Conservation (phyloP, 1,140 invertebrate genomes). For the Melitaea cinxia region DNA sequence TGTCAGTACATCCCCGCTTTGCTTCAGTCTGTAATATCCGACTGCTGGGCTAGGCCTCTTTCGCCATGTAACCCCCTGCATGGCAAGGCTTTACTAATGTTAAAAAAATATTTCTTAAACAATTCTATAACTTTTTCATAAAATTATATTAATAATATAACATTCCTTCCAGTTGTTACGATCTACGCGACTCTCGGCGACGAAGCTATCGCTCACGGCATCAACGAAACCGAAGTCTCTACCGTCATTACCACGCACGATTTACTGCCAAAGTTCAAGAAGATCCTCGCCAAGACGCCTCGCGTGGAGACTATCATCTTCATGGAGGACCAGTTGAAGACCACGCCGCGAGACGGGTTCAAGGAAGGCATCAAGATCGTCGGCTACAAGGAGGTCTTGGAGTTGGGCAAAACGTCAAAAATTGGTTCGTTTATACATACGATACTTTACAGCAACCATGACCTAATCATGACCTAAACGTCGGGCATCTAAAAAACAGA, state of each 20-base stretch:
- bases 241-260: slow-evolving; percentile 95
- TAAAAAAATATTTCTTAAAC: too few species aligned
- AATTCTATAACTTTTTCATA: not conserved
- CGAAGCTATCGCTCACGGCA: slow-evolving; percentile 96
- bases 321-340: slow-evolving; percentile 93
- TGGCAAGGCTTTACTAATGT: too few species aligned
- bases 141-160: too few species aligned
- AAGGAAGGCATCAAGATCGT: slow-evolving; percentile 86
- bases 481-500: too few species aligned
- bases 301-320: slow-evolving; percentile 91
- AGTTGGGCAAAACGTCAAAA: slow-evolving; percentile 63
- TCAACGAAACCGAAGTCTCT: slow-evolving; percentile 97
- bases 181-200: slow-evolving; percentile 98
- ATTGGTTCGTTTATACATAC: slow-evolving; percentile 58
- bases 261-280: slow-evolving; percentile 93
- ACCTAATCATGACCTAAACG: too few species aligned
- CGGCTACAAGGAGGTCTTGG: slow-evolving; percentile 83
- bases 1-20: too few species aligned
- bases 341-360: slow-evolving; percentile 85
- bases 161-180: slow-evolving; percentile 88
- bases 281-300: slow-evolving; percentile 86
- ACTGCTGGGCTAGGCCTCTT: too few species aligned
- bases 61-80: too few species aligned
- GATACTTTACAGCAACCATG: too few species aligned
- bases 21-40: too few species aligned